These are phyloP conservation scores for Neogale vison DNA, from an alignment of 2,113 vertebrate genomes.

Conservation along the genomic window DNA sequence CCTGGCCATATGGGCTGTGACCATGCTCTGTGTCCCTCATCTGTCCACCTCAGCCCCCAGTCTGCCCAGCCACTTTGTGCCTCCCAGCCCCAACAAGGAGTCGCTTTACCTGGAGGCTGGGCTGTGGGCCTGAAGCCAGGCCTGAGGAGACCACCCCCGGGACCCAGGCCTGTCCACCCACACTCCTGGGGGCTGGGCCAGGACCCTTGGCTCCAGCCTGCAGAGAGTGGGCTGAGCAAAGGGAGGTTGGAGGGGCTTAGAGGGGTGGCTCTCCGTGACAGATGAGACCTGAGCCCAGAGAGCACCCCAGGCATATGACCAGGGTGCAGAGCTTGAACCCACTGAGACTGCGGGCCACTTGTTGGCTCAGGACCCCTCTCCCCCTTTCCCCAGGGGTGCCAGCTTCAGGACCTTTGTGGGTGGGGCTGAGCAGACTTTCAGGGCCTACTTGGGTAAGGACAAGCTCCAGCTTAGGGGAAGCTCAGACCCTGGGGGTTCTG, in stretches of 20 bases:
- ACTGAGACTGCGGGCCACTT: neutral
- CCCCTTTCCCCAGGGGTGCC: neutral
- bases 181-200: neutral
- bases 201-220: neutral
- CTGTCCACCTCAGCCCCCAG: neutral
- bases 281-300: neutral
- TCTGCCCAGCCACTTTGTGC: neutral
- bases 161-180: neutral
- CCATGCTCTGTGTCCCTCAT: neutral
- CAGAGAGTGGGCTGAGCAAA: neutral
- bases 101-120: neutral
- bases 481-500: neutral
- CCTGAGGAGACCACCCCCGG: neutral
- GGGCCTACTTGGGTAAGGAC: neutral
- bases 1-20: neutral
- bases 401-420: neutral
- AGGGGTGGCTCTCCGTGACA: neutral
- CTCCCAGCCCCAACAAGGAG: neutral
- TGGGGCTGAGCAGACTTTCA: neutral
- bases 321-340: neutral
- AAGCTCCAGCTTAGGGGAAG: neutral
- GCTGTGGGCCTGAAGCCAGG: neutral
- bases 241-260: neutral
- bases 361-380: neutral
- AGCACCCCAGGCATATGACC: neutral